A percentile compares a stretch with the other conserved stretches of the same genome.
Conservation (phyloP, 2,888 invertebrate genomes). For the Tuta absoluta region DNA sequence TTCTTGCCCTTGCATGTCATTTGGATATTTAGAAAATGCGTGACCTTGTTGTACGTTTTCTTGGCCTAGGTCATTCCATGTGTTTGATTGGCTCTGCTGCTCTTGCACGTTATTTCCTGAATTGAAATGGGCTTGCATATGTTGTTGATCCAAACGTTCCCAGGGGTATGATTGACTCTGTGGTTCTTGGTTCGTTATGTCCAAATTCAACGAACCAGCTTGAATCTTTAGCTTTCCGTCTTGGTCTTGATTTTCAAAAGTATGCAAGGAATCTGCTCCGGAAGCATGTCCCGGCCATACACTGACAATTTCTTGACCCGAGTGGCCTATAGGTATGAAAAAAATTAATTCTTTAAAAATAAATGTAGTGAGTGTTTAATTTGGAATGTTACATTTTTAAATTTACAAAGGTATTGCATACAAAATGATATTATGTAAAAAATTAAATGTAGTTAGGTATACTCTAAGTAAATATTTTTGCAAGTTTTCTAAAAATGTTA, state of each 20-base stretch:
- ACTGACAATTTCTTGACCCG: neutral
- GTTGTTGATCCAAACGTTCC: neutral
- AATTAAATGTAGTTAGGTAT: too few relatives aligned
- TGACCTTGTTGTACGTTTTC: neutral
- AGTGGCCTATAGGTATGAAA: conserved; percentile 1
- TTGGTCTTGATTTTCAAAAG: neutral
- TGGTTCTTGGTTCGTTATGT: neutral
- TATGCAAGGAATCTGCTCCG: neutral
- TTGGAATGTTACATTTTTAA: neutral
- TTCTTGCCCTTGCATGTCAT: too few relatives aligned
- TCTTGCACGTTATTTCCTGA: neutral
- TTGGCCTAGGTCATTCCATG: neutral
- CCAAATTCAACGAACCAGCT: neutral
- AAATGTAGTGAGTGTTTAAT: neutral
- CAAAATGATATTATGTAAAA: too few relatives aligned
- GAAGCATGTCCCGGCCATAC: conserved; percentile 6
- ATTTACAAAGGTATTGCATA: too few relatives aligned
- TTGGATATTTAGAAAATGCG: neutral
- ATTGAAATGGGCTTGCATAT: neutral
- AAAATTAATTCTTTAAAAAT: neutral
- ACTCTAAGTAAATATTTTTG: too few relatives aligned
- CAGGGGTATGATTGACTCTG: neutral
- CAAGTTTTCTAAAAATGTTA: too few relatives aligned
- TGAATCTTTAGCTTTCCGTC: neutral
- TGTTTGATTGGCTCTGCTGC: neutral